These are phyloP conservation scores for Cylas formicarius DNA, from an alignment of 1,140 invertebrate species.

Conservation along the genomic window DNA sequence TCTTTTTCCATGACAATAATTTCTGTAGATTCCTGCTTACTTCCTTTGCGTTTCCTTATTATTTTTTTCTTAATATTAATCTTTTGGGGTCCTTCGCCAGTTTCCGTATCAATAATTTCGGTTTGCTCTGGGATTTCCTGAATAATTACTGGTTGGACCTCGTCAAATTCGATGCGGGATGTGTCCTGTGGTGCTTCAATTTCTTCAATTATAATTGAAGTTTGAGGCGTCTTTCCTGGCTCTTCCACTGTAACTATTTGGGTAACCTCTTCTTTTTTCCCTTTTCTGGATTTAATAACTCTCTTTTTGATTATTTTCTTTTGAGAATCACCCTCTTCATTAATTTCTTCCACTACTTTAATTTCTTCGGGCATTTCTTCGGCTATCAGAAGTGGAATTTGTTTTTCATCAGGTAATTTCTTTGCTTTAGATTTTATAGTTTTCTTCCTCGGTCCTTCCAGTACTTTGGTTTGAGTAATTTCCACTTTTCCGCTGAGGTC, in stretches of 20 bases:
- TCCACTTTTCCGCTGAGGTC: constrained; percentile 31
- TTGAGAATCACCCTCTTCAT: constrained; percentile 36
- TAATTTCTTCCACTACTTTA: constrained; percentile 35
- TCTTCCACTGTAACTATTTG: constrained; percentile 35
- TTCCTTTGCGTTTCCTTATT: constrained; percentile 38
- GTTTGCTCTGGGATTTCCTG: constrained; percentile 35
- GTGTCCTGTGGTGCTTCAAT: constrained; percentile 16
- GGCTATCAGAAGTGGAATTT: constrained; percentile 42
- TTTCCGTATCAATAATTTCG: constrained; percentile 27
- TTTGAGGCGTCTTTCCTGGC: constrained; percentile 37
- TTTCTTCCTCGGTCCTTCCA: constrained; percentile 38
- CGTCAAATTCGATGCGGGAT: constrained; percentile 9
- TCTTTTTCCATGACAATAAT: constrained; percentile 38
- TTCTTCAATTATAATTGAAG: constrained; percentile 35
- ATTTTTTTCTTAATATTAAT: constrained; percentile 40
- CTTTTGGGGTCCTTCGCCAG: constrained; percentile 30
- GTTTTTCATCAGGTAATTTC: constrained; percentile 31
- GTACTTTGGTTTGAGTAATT: constrained; percentile 38
- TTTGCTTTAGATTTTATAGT: constrained; percentile 38
- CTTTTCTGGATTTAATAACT: constrained; percentile 33
- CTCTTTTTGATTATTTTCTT: constrained; percentile 38
- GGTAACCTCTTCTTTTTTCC: constrained; percentile 33
- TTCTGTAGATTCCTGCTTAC: constrained; percentile 31
- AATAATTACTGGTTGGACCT: constrained; percentile 11
- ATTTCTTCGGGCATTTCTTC: constrained; percentile 42